Evolutionary conservation across 2,113 vertebrate genomes (phyloP).

Genomic region (Melierax canorus): DNA sequence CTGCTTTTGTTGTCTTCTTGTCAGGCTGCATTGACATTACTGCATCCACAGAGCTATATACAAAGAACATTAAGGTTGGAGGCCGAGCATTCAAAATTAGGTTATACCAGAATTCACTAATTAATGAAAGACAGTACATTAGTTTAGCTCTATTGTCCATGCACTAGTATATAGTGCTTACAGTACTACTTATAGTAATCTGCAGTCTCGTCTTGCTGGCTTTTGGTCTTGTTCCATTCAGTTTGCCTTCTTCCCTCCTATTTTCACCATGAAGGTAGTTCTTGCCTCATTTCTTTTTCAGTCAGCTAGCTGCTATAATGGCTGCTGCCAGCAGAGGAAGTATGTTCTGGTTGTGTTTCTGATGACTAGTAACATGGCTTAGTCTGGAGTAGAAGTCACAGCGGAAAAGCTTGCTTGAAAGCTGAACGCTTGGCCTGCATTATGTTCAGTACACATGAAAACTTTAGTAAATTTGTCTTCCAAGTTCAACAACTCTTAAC

Average conservation of each 20-base stretch:
- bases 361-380: not conserved
- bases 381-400: not conserved
- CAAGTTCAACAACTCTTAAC: not conserved
- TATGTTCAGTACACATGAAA: not conserved
- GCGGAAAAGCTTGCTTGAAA: not conserved
- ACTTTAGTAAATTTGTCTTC: not conserved
- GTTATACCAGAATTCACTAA: not conserved
- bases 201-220: not conserved
- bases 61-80: not conserved
- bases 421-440: not conserved
- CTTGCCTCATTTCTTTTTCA: not conserved
- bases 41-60: not conserved
- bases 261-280: not conserved
- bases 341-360: not conserved
- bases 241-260: not conserved
- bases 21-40: not conserved
- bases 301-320: not conserved
- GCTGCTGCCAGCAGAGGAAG: not conserved
- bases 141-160: not conserved
- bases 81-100: not conserved
- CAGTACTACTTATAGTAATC: not conserved
- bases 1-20: not conserved
- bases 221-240: not conserved
- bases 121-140: not conserved
- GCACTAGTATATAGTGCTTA: not conserved